phyloP scores from a whole-genome alignment of 2,113 vertebrate species.

The Chloropsis hardwickii region DNA sequence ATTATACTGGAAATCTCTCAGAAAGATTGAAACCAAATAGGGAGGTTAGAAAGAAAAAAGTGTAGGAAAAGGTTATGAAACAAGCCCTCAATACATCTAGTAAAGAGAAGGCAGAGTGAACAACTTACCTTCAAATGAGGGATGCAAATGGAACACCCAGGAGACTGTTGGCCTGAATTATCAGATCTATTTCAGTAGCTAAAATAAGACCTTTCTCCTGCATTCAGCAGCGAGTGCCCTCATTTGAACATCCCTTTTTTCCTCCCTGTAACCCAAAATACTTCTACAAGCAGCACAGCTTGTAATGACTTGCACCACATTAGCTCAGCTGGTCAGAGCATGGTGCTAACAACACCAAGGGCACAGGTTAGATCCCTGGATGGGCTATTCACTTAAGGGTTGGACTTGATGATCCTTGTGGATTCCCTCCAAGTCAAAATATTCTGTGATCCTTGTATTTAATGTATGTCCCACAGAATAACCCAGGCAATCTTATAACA shows the following conservation, averaged over 20 bases:
- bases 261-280: neutral
- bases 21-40: neutral
- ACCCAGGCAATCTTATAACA: neutral
- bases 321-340: neutral
- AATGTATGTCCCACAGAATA: neutral
- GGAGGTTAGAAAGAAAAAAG: neutral
- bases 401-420: neutral
- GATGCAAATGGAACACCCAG: neutral
- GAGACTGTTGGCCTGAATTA: conserved; percentile 19
- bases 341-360: neutral
- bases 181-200: neutral
- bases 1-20: neutral
- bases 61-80: neutral
- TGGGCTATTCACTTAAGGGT: too few relatives aligned
- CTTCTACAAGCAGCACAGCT: neutral
- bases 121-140: neutral
- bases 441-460: neutral
- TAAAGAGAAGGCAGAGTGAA: neutral
- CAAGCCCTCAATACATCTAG: neutral
- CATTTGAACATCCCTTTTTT: neutral
- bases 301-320: neutral
- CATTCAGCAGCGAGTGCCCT: neutral
- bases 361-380: neutral
- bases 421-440: neutral
- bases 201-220: conserved; percentile 21